These are phyloP conservation scores for Oopsacas minuta DNA, from an alignment of 37 sponge, comb jelly and placozoan species.

Conservation along the genomic window DNA sequence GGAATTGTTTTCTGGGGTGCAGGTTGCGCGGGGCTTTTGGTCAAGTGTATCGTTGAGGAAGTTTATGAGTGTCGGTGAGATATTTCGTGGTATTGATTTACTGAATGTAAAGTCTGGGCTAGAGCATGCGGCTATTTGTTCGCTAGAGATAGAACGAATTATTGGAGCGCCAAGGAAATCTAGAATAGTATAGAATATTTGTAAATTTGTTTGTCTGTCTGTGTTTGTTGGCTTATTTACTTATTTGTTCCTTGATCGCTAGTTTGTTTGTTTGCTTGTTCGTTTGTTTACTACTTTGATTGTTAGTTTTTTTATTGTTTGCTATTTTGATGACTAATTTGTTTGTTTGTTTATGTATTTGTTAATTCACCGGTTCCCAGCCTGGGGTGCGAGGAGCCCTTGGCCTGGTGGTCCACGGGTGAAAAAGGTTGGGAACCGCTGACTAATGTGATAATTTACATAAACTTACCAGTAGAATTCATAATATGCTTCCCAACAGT, in stretches of 20 bases:
- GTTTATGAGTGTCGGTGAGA: not conserved
- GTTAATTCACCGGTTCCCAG: not conserved
- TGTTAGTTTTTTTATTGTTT: not conserved
- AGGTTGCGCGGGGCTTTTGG: not conserved
- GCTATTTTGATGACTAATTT: not conserved
- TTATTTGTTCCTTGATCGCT: not conserved
- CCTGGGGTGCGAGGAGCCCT: too few relatives aligned
- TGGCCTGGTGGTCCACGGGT: too few relatives aligned
- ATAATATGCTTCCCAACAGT: not conserved
- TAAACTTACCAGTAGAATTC: not conserved
- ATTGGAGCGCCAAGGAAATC: not conserved
- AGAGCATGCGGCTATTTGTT: not conserved
- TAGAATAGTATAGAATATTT: not conserved
- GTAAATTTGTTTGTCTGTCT: not conserved
- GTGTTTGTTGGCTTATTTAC: not conserved
- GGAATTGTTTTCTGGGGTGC: not conserved
- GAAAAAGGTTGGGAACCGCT: too few relatives aligned
- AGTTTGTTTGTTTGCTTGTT: not conserved
- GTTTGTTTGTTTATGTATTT: not conserved
- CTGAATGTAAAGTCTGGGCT: not conserved
- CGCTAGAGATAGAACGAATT: not conserved
- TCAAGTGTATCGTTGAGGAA: conserved; percentile 6
- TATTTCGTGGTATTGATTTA: not conserved
- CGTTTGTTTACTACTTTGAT: not conserved
- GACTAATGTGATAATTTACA: too few relatives aligned